Base-by-base conservation (phyloP, 2,797 vertebrate genomes). In the Rhabdophis nuchalis region DNA sequence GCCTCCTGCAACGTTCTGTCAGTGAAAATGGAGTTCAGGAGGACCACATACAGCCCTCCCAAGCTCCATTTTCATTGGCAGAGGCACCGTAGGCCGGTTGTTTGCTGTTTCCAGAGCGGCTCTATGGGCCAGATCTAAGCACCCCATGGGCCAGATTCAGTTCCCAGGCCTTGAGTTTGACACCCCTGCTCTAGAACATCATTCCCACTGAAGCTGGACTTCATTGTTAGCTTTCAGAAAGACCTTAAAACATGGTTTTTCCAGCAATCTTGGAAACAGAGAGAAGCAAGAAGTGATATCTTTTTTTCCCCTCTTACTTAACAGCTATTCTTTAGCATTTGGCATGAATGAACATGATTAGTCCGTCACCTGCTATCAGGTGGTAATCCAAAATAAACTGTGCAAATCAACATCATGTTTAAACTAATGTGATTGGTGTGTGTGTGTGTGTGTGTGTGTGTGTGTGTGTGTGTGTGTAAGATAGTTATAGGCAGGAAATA, bases 401-500 rank as follows among this genome's bases (percentile, higher is more conserved):
- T 7, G 72, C 94, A 94, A 94, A 92, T 89, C 50, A 90, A 57
- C n/a, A 94, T 93, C 92, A 94, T 50, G 58, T 92, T 94, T 93
- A 96, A 95, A 93, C 88, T 0, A 95, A 94, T 90, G 87, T 27
- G 91, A 41, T 46, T 27, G 1, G 18, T 16, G 54, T 56, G 54
- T 56, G 54, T 56, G 54, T 56, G 54, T 18, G 54, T 56, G 54
- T 56, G 54, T 18, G 13, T 54, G 14, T 16, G 54, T 14, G 14
- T 56, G 54, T 56, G 54, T 18, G 16, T 56, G 54, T 56, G 54
- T 56, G 54, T 56, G 16, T 56, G 54, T 56, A 5, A 18, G 12
- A 18, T 54, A 57, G 23, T 9, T 61, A 95, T 91, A 95, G 95
- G 90, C 93, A 96, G 96, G 94, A 96, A 96, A 95, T 95, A 95